Evolutionary conservation across 2,113 vertebrate genomes (phyloP), one percentile per base, ranked within the genome.

Genomic region (Arenaria interpres): DNA sequence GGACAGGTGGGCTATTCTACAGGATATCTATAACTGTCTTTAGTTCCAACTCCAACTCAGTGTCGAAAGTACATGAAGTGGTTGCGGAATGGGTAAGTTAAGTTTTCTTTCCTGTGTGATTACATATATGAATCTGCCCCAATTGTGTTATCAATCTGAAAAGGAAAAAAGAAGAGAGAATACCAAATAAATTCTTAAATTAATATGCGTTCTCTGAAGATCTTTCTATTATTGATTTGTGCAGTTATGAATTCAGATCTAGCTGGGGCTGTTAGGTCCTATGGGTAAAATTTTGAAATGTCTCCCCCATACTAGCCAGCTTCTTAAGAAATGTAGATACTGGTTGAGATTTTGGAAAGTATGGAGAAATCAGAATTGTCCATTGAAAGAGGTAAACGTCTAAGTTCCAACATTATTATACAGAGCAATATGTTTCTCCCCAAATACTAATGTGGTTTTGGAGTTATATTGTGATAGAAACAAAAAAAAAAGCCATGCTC

Each of bases 1-100:
- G 96, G 85, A 89, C 99, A 99, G 99, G 99, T 94, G 97, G 97
- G 28, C 93, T 98, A n/a, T 98, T 98, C 98, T 99, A 99, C 98
- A 98, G 98, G 85, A 96, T 99, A 67, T 97, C 98, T 6, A 88
- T 99, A 85, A 96, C 91, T 82, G 97, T 99, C 95, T 96, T 94
- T 84, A 98, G 97, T 60, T 77, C 84, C 39, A 85, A 87, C 53
- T 56, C 76, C 22, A 81, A 97, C 53, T 78, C 95, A 2, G 96
- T 77, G 45, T 88, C 87, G 0, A 98, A 98, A 68, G 98, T 99
- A 48, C 97, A 98, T 68, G 97, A 75, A 68, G 96, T 98, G 2
- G 95, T 99, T 90, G 97, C 97, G 37, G 94, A 96, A 85, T 99
- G 99, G 99, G 99, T 99, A 98, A 98, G 98, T 98, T 59, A 90